Evolutionary conservation across 2,113 vertebrate genomes (phyloP).

Genomic region (Zootoca vivipara): DNA sequence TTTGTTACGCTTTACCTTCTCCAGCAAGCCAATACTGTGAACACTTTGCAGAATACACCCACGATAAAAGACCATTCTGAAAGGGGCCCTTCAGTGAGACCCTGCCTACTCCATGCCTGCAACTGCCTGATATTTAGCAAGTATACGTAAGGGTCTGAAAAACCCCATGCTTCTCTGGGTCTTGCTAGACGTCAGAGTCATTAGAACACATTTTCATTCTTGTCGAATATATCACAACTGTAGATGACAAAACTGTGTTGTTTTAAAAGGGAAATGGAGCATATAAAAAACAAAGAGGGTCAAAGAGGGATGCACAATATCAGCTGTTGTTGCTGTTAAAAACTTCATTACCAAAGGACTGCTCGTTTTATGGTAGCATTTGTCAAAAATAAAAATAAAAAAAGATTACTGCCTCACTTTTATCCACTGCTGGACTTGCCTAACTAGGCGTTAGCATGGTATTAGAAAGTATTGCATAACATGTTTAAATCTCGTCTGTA

Average conservation of each 20-base stretch:
- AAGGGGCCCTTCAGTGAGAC: background rate
- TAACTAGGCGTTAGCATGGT: rapidly evolving
- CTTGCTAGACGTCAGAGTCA: background rate
- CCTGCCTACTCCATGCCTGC: background rate
- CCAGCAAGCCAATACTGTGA: too few species aligned
- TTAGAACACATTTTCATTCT: background rate
- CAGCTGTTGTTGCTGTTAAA: background rate
- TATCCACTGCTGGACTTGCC: background rate
- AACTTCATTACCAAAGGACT: background rate
- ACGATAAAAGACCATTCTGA: too few species aligned
- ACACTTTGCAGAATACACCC: too few species aligned
- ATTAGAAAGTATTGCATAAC: background rate
- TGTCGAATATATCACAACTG: background rate
- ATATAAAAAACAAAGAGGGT: background rate
- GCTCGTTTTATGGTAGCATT: background rate
- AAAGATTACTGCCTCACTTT: background rate
- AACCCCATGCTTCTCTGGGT: background rate
- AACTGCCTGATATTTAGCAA: background rate
- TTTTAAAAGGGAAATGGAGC: background rate
- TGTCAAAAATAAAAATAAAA: rapidly evolving
- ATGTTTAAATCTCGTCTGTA: rapidly evolving
- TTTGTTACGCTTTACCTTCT: too few species aligned
- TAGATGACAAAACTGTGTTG: background rate
- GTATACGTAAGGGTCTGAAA: too few species aligned
- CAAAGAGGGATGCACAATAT: background rate